Base-by-base conservation (phyloP, 2,888 invertebrate species). In the Entomobrya proxima region DNA sequence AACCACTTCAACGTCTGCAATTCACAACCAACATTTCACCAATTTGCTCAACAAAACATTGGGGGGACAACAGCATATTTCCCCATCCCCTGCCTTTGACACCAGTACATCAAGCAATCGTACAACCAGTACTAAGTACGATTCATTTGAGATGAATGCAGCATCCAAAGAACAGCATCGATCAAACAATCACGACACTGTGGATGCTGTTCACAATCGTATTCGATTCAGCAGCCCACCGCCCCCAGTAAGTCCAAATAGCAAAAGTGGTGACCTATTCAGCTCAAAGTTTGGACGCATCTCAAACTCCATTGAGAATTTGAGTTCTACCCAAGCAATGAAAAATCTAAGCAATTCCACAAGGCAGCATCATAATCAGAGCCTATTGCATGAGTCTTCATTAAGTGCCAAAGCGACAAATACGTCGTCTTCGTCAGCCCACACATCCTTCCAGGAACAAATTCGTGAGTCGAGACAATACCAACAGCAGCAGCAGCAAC, bases 181-280 rank as follows among this genome's bases (percentile, higher is more conserved):
- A 11, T 55, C 40, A 21, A 40, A 44, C 44, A 55, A 55, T 15
- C 47, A 76, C 15, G 90, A 90, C 47, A 88, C 55, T 27, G 83
- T 86, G 6, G 90, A 90, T 61, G 90, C 90, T 18, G 88, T 90
- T 40, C 90, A 90, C 76, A 86, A 88, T 9, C 87, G 90, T 9
- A 13, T 90, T 9, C 87, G 88, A 61, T 74, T 87, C 55, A 76
- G 75, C 32, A 86, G 87, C 47, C 86, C 85, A 72, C 74, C 64
- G 37, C 75, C 64, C 18, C 69, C 52, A 58, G 61, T 50, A 40
- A 72, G 64, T 40, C 83, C 78, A 18, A 67, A 37, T 6, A 50
- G 27, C 21, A 50, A 32, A n/a, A 86, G 77, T 79, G 82, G 83
- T 27, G 86, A 85, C 21, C 58, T 83, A 18, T 77, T 67, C 79